Evolutionary conservation across 2,888 invertebrate genomes (phyloP).

Genomic region (Antitype chi): DNA sequence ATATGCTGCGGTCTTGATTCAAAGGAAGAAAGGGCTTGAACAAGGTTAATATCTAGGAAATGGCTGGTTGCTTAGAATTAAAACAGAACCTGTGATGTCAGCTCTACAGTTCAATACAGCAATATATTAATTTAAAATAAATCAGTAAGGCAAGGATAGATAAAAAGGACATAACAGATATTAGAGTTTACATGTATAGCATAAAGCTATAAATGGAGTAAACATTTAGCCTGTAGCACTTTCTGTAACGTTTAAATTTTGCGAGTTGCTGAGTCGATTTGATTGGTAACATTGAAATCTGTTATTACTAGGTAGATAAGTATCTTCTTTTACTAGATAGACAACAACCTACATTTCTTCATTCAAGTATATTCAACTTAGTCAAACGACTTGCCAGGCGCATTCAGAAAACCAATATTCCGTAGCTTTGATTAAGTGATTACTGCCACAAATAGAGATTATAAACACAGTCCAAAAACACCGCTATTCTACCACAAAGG

Average conservation of each 20-base stretch:
- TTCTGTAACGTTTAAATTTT: not conserved
- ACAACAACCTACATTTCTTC: not conserved
- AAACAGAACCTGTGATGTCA: not conserved
- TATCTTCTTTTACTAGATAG: not conserved
- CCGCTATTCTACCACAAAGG: slow-evolving; percentile 28
- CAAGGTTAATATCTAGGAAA: not conserved
- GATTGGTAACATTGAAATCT: not conserved
- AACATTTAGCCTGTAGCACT: not conserved
- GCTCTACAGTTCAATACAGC: not conserved
- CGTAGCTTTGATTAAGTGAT: slow-evolving; percentile 22
- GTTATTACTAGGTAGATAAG: not conserved
- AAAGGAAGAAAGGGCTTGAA: not conserved
- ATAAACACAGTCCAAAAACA: slow-evolving; percentile 20
- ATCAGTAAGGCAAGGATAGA: not conserved
- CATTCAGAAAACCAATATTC: not conserved
- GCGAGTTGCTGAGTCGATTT: not conserved
- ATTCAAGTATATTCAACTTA: not conserved
- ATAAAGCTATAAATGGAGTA: not conserved
- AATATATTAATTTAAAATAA: not conserved
- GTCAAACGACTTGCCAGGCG: too few relatives aligned
- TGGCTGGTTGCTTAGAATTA: not conserved
- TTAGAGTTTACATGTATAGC: too few relatives aligned
- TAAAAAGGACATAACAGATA: not conserved
- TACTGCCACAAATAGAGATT: slow-evolving; percentile 25
- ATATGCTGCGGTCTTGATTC: not conserved